phyloP scores from a whole-genome alignment of 2,113 vertebrate species.

The Ailurus styani region DNA sequence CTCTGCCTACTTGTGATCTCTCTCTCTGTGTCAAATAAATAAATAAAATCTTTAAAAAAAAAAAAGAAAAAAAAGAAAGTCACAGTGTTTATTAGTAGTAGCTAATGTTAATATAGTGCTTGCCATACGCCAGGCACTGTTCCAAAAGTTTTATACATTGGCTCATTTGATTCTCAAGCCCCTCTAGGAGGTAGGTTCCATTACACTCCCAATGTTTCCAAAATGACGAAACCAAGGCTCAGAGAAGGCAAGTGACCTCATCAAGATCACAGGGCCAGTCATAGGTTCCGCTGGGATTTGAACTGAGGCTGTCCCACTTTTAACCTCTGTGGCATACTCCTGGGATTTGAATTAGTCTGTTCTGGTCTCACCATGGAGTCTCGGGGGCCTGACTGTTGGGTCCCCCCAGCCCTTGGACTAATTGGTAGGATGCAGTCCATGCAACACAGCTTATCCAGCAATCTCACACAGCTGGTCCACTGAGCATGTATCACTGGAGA shows the following conservation, averaged over 20 bases:
- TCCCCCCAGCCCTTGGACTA: not conserved
- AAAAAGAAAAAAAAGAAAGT: too few relatives aligned
- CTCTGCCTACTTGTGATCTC: too few relatives aligned
- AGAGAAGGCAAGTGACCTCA: not conserved
- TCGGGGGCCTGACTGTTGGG: rapidly evolving
- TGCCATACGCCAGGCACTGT: not conserved
- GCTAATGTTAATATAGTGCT: not conserved
- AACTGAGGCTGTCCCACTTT: not conserved
- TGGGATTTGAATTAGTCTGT: not conserved
- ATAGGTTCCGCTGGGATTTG: not conserved
- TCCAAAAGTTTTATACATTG: not conserved
- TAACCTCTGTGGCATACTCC: not conserved
- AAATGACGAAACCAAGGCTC: not conserved
- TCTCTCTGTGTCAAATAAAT: too few relatives aligned
- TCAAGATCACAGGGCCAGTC: not conserved
- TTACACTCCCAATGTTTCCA: not conserved
- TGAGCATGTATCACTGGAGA: not conserved
- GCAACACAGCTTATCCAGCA: rapidly evolving
- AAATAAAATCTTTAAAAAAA: too few relatives aligned
- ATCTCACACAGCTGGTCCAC: not conserved
- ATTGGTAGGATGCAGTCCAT: rapidly evolving
- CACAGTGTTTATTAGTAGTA: not conserved
- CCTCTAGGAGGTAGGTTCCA: not conserved
- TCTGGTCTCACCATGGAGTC: not conserved
- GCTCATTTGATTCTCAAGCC: not conserved